Evolutionary conservation across 2,113 vertebrate species (phyloP), one percentile per base, ranked within the genome.

Genomic region (Bathybates hornii): DNA sequence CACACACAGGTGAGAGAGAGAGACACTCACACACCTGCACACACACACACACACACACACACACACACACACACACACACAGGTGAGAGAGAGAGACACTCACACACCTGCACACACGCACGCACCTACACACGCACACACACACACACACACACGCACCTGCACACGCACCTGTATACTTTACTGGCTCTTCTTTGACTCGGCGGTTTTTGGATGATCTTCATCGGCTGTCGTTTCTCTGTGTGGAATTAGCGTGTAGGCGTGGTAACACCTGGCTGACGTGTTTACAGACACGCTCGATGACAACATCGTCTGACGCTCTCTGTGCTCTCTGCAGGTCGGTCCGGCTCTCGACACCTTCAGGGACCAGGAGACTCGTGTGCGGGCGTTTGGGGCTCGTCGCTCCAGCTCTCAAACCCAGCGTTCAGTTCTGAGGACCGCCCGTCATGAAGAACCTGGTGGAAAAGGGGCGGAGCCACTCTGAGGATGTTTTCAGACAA

Each of bases 281-380:
- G 1, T 27, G 8, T 6, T 1, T 16, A 45, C 21, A 43, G 63
- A 21, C 21, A 14, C n/a, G 6, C 17, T n/a, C 6, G 2, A 12
- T 66, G 61, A 38, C 61, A 3, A 1, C 61, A 66, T 38, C 9
- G 8, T 34, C 16, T 34, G 14, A n/a, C 13, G 9, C 68, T 27
- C 66, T 45, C 29, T 11, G 34, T 5, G 54, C 41, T 53, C 27
- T 36, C 3, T 7, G 9, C 88, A 98, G 98, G 96, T 96, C 43
- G 90, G 89, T 13, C 86, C 97, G 53, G 97, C 96, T 27, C 96
- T 99, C 5, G 93, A 97, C 50, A 99, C 98, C 41, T 98, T 99
- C 94, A 96, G 95, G 80, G 59, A 81, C 61, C 38, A 24, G 17
- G 57, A 71, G 32, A 50, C 54, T 34, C 81, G 89, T 38, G n/a